phyloP scores from a whole-genome alignment of 2,888 invertebrate genomes.

The Protophormia terraenovae region DNA sequence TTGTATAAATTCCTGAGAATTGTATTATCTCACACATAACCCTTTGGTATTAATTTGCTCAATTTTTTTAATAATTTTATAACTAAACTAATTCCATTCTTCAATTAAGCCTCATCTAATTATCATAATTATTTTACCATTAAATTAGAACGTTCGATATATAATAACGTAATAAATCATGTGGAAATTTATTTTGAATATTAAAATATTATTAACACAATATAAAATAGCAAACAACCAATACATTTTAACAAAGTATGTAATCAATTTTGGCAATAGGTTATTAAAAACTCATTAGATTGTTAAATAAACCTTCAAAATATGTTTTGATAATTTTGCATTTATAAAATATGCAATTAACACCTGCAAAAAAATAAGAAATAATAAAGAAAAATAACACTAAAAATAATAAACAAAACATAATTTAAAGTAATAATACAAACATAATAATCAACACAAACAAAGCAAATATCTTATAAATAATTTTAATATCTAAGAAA shows the following conservation, averaged over 20 bases:
- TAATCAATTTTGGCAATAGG: constrained; percentile 9
- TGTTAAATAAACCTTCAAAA: constrained; percentile 50
- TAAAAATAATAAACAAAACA: constrained; percentile 30
- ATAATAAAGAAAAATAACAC: neutral
- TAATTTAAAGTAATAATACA: constrained; percentile 24
- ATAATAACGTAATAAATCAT: neutral
- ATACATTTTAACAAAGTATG: no score
- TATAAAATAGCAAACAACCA: no score
- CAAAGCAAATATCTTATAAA: neutral
- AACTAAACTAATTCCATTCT: neutral
- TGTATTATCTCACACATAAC: no score
- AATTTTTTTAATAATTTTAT: no score
- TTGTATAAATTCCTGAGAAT: no score
- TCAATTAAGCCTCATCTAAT: neutral
- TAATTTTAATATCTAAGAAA: no score
- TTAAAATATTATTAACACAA: constrained; percentile 10
- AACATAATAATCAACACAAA: constrained; percentile 26
- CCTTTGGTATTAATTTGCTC: no score
- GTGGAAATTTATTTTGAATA: neutral
- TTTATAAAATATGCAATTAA: constrained; percentile 54
- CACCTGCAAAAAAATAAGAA: constrained; percentile 46
- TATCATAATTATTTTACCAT: neutral
- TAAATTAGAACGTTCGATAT: neutral
- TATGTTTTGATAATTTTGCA: constrained; percentile 20
- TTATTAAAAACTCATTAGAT: constrained; percentile 64